A percentile compares a stretch with the other conserved stretches of the same genome.
phyloP scores from a whole-genome alignment of 2,797 vertebrate species.

The Tokudaia muenninki region DNA sequence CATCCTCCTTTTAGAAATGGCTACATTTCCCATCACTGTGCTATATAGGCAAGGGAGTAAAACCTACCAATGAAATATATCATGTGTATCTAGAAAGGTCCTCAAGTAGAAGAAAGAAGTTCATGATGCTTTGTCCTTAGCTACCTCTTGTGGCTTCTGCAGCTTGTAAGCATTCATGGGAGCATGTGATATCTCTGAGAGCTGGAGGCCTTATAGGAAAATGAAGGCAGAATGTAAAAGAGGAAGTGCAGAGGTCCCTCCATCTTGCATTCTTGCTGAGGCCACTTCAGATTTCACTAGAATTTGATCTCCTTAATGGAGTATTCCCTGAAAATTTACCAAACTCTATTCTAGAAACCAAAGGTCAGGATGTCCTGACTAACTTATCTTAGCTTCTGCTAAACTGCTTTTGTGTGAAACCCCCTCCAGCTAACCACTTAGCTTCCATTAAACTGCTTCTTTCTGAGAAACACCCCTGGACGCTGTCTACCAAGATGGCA shows the following conservation, averaged over 20 bases:
- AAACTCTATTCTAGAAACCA: background rate
- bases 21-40: background rate
- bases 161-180: background rate
- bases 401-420: background rate
- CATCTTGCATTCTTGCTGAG: background rate
- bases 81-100: no score
- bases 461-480: background rate
- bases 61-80: background rate
- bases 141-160: background rate
- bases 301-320: background rate
- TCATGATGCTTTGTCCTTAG: background rate
- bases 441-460: background rate
- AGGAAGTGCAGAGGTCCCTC: background rate
- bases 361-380: background rate
- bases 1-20: background rate
- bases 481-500: background rate
- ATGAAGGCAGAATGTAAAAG: background rate
- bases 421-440: background rate
- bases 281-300: background rate
- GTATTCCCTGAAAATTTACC: background rate
- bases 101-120: background rate
- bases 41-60: background rate
- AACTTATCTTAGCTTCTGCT: background rate
- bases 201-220: fast-evolving
- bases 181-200: background rate